Evolutionary conservation across 2,888 invertebrate genomes (phyloP).

Genomic region (Amiota communis): DNA sequence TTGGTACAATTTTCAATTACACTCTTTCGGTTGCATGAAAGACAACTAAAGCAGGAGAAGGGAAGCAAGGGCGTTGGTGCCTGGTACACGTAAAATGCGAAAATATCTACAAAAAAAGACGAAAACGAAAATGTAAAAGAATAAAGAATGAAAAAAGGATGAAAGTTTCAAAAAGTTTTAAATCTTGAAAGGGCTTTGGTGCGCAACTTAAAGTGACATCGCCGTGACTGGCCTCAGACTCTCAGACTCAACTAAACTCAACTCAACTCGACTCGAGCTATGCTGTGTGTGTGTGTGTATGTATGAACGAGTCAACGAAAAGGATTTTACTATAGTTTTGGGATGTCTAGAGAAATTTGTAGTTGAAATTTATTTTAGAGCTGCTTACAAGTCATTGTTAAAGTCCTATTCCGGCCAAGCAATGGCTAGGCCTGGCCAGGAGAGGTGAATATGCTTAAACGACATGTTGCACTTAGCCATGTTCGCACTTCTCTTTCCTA

Average conservation of each 20-base stretch:
- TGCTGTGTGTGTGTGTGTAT: neutral
- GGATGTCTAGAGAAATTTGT: slow-evolving; percentile 24
- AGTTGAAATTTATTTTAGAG: too few species aligned
- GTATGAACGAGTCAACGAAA: neutral
- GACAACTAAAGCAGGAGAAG: neutral
- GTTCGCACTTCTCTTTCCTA: neutral
- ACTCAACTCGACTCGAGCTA: neutral
- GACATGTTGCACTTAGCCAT: neutral
- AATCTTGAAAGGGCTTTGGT: slow-evolving; percentile 55
- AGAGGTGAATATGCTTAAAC: neutral
- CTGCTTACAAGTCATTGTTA: too few species aligned
- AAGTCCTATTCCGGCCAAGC: neutral
- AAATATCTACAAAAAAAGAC: slow-evolving; percentile 25
- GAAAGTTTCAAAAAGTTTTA: slow-evolving; percentile 46
- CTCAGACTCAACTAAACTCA: neutral
- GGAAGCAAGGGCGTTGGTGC: too few species aligned
- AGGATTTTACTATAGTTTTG: slow-evolving; percentile 25
- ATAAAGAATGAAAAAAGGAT: slow-evolving; percentile 50
- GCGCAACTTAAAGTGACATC: slow-evolving; percentile 24
- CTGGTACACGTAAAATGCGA: slow-evolving; percentile 5
- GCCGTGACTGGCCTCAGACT: neutral
- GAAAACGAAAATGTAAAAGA: slow-evolving; percentile 42
- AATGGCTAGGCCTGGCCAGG: too few species aligned
- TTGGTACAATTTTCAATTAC: slow-evolving; percentile 68
- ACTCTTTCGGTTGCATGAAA: slow-evolving; percentile 43